Conservation (phyloP, 2,888 invertebrate species). For the Eurytoma californica region DNA sequence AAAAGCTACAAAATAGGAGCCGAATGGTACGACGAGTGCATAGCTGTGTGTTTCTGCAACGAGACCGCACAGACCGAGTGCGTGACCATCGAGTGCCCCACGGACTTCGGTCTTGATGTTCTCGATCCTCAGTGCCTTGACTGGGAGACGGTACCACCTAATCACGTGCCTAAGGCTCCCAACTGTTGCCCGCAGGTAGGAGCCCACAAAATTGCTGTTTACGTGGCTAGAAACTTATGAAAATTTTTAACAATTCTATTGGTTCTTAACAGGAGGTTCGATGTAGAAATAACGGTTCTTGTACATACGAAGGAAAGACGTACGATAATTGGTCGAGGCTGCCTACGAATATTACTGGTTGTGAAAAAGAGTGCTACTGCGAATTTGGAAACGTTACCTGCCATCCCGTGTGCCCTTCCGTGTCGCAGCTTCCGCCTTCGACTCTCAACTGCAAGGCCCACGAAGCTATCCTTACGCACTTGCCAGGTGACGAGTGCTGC, state of each 20-base stretch:
- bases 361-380: constrained; percentile 90
- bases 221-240: neutral
- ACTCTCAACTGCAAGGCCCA: constrained; percentile 84
- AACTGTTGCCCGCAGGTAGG: constrained; percentile 83
- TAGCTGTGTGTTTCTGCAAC: constrained; percentile 86
- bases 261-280: constrained; percentile 79
- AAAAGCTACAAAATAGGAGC: constrained; percentile 75
- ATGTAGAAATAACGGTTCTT: constrained; percentile 89
- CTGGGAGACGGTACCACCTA: constrained; percentile 89
- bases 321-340: constrained; percentile 87
- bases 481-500: constrained; percentile 89
- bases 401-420: constrained; percentile 86
- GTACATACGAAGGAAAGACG: constrained; percentile 82
- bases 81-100: constrained; percentile 87
- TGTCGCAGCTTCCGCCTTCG: constrained; percentile 85
- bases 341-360: constrained; percentile 87
- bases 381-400: constrained; percentile 92
- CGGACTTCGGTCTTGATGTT: constrained; percentile 89
- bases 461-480: constrained; percentile 80
- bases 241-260: neutral
- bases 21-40: constrained; percentile 85
- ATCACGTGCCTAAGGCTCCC: constrained; percentile 83
- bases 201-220: neutral
- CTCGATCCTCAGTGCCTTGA: constrained; percentile 89
- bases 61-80: constrained; percentile 82